Percentiles rank a stretch among this genome's conserved stretches.
Conservation (phyloP, 2,888 invertebrate genomes). For the Aplocera efformata region DNA sequence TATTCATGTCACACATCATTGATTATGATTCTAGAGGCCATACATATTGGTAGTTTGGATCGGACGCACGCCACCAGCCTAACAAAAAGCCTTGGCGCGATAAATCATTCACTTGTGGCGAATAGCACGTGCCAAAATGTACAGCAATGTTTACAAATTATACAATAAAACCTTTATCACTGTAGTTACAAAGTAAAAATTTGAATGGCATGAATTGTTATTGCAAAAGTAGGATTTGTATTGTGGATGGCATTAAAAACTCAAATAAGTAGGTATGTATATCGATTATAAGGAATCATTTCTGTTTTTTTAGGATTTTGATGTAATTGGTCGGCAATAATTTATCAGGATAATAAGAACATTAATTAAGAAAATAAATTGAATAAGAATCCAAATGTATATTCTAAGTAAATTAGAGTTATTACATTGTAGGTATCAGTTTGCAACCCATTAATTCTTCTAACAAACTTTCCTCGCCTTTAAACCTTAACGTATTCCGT, state of each 20-base stretch:
- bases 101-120: conserved; percentile 13
- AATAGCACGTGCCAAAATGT: conserved; percentile 26
- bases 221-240: conserved; percentile 10
- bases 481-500: conserved; percentile 2
- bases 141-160: conserved; percentile 10
- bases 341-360: too few relatives aligned
- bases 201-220: conserved; percentile 16
- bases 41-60: conserved; percentile 36
- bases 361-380: too few relatives aligned
- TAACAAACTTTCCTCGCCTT: conserved; percentile 2
- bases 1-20: conserved; percentile 51
- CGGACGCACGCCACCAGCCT: conserved; percentile 33
- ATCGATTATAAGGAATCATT: too few relatives aligned
- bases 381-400: too few relatives aligned
- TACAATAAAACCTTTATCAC: conserved; percentile 8
- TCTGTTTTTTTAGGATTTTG: too few relatives aligned
- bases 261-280: too few relatives aligned
- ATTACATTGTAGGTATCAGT: too few relatives aligned
- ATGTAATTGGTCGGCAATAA: too few relatives aligned
- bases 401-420: too few relatives aligned
- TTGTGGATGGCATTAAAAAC: conserved; percentile 10
- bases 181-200: conserved; percentile 7
- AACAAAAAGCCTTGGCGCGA: conserved; percentile 35
- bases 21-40: conserved; percentile 48
- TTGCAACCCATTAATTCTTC: conserved; percentile 1